Evolutionary conservation across 1,140 invertebrate species (phyloP).

Genomic region (Aradophagus sp.): DNA sequence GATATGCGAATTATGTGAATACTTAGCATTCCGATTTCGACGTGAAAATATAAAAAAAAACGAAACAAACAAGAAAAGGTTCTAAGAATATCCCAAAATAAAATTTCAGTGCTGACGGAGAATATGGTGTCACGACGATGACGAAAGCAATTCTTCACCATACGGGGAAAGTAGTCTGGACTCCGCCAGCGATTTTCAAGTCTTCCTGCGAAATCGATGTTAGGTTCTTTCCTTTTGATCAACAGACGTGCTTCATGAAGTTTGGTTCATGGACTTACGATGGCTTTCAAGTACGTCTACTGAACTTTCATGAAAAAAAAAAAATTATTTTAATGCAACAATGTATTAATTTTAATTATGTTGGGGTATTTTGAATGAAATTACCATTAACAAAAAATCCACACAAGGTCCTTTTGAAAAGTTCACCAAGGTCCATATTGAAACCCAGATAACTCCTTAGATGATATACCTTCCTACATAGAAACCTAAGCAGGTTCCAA

Average conservation of each 20-base stretch:
- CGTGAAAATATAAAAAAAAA: conserved; percentile 11
- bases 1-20: not conserved
- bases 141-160: conserved; percentile 95
- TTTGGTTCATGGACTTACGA: conserved; percentile 99
- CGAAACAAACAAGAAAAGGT: too few species aligned
- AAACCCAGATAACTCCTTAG: too few species aligned
- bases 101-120: conserved; percentile 91
- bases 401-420: too few species aligned
- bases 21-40: not conserved
- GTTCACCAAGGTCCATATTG: too few species aligned
- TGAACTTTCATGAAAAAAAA: too few species aligned
- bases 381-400: too few species aligned
- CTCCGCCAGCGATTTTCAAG: conserved; percentile 97
- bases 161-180: conserved; percentile 92
- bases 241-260: conserved; percentile 97
- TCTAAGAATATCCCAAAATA: conserved; percentile 8
- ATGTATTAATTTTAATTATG: too few species aligned
- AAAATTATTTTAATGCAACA: too few species aligned
- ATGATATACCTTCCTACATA: too few species aligned
- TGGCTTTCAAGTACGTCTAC: conserved; percentile 76
- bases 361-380: too few species aligned
- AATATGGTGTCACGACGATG: conserved; percentile 98
- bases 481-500: too few species aligned
- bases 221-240: conserved; percentile 96
- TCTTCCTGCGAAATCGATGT: conserved; percentile 98